Base-by-base conservation (phyloP, 2,888 invertebrate genomes). In the Belgica antarctica region DNA sequence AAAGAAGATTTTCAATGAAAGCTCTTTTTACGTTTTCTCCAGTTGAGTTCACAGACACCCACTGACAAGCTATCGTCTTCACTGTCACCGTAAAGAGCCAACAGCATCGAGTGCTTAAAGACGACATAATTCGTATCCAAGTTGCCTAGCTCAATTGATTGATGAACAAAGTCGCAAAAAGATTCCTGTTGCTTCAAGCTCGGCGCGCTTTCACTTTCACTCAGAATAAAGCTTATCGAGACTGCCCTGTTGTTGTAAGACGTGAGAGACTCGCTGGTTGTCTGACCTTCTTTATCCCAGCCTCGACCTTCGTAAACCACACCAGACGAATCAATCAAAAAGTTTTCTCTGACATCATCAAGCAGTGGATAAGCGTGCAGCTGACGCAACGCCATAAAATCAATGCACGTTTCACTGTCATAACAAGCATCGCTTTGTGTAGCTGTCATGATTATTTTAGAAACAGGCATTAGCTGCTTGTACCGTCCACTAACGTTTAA, bases 241-340 rank as follows among this genome's bases (percentile, higher is more conserved):
- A 65, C 5, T 47, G 65, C 46, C 17, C 47, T 65, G 3, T 46
- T 46, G 15, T 65, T 65, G 15, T 65, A 65, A 8, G 41, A 65
- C 41, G 65, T 65, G n/a, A n/a, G 24, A 65, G 19, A 25, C n/a
- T 65, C 65, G 41, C 15, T 47, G 17, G 65, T 65, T 7, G 65
- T 46, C 10, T 65, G 41, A 7, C 65, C 28, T 27, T 65, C 65
- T 5, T n/a, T 22, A 15, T 5, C n/a, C 8, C 46, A 47, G 10
- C 65, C 65, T 65, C 65, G 41, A 15, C 65, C 65, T 65, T 65
- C 65, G 15, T 19, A 65, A 10, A 65, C 12, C 7, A 47, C 47
- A 15, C 65, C 65, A 47, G 46, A 46, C n/a, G 4, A 3, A 19
- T 46, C 46, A 19, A 47, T 47, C 5, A 65, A 15, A 28, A 65